Conservation (phyloP, 1,140 invertebrate genomes). For the Cecropterus lyciades region DNA sequence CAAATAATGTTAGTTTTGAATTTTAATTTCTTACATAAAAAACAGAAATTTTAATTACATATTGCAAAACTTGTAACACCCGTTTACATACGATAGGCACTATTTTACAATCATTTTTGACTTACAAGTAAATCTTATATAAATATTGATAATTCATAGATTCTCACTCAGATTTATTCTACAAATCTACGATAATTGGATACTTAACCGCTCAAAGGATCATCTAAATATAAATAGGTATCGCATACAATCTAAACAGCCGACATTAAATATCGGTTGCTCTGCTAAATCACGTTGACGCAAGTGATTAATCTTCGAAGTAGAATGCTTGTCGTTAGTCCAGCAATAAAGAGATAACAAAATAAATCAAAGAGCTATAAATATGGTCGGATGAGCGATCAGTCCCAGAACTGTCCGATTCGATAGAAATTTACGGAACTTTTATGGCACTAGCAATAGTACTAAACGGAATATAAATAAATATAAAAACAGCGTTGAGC, state of each 20-base stretch:
- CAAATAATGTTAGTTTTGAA: too few relatives aligned
- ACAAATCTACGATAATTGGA: slow-evolving; percentile 56
- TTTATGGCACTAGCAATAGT: slow-evolving; percentile 69
- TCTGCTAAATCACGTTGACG: slow-evolving; percentile 81
- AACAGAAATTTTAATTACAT: too few relatives aligned
- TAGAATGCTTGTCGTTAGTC: slow-evolving; percentile 80
- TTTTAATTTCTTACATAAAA: too few relatives aligned
- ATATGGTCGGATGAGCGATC: slow-evolving; percentile 75
- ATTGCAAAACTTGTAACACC: too few relatives aligned
- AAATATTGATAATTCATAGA: not conserved
- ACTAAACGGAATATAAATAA: slow-evolving; percentile 68
- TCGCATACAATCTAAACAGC: slow-evolving; percentile 76
- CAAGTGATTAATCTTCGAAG: slow-evolving; percentile 78
- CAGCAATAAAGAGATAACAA: slow-evolving; percentile 82
- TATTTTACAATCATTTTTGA: too few relatives aligned
- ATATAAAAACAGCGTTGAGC: slow-evolving; percentile 69
- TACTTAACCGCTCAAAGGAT: slow-evolving; percentile 62
- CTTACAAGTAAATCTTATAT: slow-evolving; percentile 20
- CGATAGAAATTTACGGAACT: slow-evolving; percentile 77
- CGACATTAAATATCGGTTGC: slow-evolving; percentile 80
- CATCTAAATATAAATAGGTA: slow-evolving; percentile 70
- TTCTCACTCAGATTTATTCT: slow-evolving; percentile 37
- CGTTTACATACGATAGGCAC: too few relatives aligned
- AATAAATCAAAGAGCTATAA: slow-evolving; percentile 82
- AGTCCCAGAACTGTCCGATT: slow-evolving; percentile 68